These are phyloP conservation scores for Apotomis betuletana DNA, from an alignment of 2,888 invertebrate species.

Conservation along the genomic window DNA sequence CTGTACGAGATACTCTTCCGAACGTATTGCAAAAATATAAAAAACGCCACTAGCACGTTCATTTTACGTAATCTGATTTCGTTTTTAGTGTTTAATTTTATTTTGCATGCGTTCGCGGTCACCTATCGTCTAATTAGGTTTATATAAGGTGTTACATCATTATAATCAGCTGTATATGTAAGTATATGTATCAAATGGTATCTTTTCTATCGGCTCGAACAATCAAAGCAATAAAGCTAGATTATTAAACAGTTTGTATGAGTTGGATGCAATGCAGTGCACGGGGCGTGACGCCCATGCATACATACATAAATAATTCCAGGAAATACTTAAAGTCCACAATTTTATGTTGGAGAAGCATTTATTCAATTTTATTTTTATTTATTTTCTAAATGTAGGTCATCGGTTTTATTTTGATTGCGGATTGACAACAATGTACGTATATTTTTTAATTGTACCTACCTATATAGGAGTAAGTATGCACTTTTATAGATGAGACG, in stretches of 20 bases:
- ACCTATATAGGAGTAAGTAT: too few species aligned
- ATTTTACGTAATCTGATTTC: constrained; percentile 42
- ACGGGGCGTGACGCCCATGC: too few species aligned
- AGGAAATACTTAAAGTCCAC: too few species aligned
- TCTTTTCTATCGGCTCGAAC: constrained; percentile 27
- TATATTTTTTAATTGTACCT: too few species aligned
- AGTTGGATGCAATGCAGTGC: background rate
- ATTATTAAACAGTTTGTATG: background rate
- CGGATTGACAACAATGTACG: too few species aligned
- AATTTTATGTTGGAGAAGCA: too few species aligned
- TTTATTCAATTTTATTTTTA: too few species aligned
- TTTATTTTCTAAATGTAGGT: too few species aligned
- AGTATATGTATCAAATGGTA: constrained; percentile 42
- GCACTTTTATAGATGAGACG: too few species aligned
- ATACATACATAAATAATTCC: too few species aligned
- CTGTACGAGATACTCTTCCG: constrained; percentile 31
- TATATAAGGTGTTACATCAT: constrained; percentile 45
- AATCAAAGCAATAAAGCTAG: constrained; percentile 9
- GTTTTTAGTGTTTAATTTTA: constrained; percentile 42
- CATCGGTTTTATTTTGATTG: too few species aligned
- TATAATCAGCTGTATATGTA: constrained; percentile 32
- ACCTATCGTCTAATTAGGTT: constrained; percentile 52
- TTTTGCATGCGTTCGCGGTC: constrained; percentile 46
- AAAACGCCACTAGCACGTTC: constrained; percentile 28
- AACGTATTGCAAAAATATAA: constrained; percentile 39